These are phyloP conservation scores for Drosophila ironensis DNA, from an alignment of 1,140 invertebrate genomes.

Conservation along the genomic window DNA sequence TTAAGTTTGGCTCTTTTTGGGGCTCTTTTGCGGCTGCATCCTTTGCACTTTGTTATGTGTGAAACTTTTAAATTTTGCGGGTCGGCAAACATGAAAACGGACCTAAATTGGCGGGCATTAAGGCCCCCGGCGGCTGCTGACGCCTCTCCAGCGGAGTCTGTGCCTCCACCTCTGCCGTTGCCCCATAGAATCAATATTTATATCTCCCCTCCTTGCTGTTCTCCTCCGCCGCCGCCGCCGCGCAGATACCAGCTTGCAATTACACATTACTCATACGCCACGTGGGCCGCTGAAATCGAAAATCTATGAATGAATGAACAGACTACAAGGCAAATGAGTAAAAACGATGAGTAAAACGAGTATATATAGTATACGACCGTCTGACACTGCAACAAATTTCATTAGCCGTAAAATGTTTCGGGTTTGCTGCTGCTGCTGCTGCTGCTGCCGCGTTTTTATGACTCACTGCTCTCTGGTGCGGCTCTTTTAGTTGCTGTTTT, in stretches of 20 bases:
- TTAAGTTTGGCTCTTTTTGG: conserved; percentile 71
- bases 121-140: conserved; percentile 10
- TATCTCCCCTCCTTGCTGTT: no score
- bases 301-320: conserved; percentile 40
- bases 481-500: conserved; percentile 63
- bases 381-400: conserved; percentile 36
- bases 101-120: conserved; percentile 71
- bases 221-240: no score
- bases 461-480: conserved; percentile 28
- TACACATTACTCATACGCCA: no score
- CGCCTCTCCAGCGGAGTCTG: no score
- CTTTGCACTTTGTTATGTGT: conserved; percentile 79
- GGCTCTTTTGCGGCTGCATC: conserved; percentile 53
- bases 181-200: neutral
- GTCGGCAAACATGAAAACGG: conserved; percentile 74
- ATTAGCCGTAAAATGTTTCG: conserved; percentile 46
- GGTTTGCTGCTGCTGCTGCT: neutral
- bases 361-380: neutral
- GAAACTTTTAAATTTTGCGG: conserved; percentile 74
- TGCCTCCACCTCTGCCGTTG: neutral
- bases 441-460: conserved; percentile 34
- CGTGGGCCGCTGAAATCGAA: no score
- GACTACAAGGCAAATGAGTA: neutral
- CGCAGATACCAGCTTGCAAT: no score
- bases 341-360: conserved; percentile 8